Evolutionary conservation across 1,140 invertebrate species (phyloP), one percentile per base, ranked within the genome.

Genomic region (Sitophilus oryzae): DNA sequence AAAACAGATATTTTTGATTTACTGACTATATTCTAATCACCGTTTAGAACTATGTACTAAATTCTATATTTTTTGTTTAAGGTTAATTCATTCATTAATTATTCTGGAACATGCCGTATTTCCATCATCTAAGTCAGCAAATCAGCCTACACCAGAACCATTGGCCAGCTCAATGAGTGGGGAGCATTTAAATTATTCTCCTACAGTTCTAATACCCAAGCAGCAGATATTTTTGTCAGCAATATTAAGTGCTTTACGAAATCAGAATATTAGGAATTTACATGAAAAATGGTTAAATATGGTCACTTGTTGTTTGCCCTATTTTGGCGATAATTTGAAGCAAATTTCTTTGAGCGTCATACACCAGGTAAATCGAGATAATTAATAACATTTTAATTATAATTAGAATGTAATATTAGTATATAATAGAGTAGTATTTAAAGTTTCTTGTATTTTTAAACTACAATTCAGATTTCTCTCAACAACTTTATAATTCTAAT

Each of bases 161-260:
- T 36, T 9, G 9, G 38, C 16, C 4, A 43, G 60, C 19, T 71
- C 72, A 43, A 68, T 71, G 36, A 61, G 63, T 19, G 73, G 71
- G 25, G 74, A 69, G 56, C 72, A 77, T 61, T 72, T 82, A 1
- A 82, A 83, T 60, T 86, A 85, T 61, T 66, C 82, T 41, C 74
- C 79, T 54, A 84, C 82, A 21, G 76, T 82, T 34, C 68, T 82
- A 20, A 84, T 90, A 57, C 82, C 86, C 25, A 83, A 89, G 64
- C 91, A 95, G 70, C 82, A 88, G 15, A 89, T 95, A 81, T 93
- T 96, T 67, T 71, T 93, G 15, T 82, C 86, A 18, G 86, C 88
- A 36, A 80, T 94, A 46, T 71, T 91, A 40, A 88, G 81, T 63
- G 90, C 90, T 14, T 73, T 94, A 35, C 79, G 69, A 20, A 62